Conservation (phyloP, 2,888 invertebrate species). For the Scelioninae gen. 1 region DNA sequence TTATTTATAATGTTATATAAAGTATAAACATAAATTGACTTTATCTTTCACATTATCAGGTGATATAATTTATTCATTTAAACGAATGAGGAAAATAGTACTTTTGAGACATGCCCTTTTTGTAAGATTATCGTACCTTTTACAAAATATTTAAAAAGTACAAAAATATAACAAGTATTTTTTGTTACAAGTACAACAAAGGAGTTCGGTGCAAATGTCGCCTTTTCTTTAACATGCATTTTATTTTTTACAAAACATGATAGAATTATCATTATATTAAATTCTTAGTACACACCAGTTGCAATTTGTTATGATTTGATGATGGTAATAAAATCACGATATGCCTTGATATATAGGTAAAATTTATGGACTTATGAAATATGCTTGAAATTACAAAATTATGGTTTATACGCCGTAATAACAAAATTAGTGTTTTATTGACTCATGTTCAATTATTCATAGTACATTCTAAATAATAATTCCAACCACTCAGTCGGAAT, state of each 20-base stretch:
- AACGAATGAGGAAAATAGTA: neutral
- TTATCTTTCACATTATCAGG: no score
- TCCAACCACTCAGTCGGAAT: constrained; percentile 3
- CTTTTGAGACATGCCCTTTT: neutral
- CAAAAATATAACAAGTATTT: constrained; percentile 16
- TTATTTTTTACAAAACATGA: neutral
- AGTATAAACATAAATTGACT: neutral
- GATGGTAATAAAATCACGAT: constrained; percentile 27
- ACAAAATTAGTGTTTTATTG: constrained; percentile 28
- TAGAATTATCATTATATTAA: neutral
- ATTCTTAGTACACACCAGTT: neutral
- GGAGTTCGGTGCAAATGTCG: neutral
- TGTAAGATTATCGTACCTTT: constrained; percentile 13
- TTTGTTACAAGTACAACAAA: neutral
- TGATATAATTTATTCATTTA: neutral
- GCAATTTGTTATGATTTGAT: constrained; percentile 10
- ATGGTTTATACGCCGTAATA: constrained; percentile 6
- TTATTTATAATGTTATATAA: neutral
- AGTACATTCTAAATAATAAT: neutral
- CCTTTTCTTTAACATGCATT: neutral
- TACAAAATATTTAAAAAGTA: constrained; percentile 24
- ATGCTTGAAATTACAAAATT: constrained; percentile 1
- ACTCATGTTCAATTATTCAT: constrained; percentile 10
- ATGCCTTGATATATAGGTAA: constrained; percentile 56
- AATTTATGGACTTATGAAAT: constrained; percentile 16